A percentile compares a stretch with the other conserved stretches of the same genome.
phyloP scores from a whole-genome alignment of 2,888 invertebrate species.

The Clepsis dumicolana region DNA sequence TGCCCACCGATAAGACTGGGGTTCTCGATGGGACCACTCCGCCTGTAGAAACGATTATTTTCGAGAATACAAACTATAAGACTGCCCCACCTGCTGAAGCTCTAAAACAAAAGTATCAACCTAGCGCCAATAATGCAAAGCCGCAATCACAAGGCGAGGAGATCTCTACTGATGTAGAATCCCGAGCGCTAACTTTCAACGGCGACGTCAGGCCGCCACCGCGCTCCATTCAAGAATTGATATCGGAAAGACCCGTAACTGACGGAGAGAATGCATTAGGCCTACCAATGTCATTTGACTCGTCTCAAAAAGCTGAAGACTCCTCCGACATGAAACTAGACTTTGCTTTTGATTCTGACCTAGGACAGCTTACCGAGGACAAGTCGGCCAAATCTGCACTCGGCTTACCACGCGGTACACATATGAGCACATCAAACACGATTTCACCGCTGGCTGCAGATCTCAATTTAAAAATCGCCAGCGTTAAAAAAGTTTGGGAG shows the following conservation, averaged over 20 bases:
- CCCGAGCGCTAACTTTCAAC: conserved; percentile 70
- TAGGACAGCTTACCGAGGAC: conserved; percentile 91
- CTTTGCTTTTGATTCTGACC: conserved; percentile 95
- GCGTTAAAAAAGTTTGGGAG: conserved; percentile 96
- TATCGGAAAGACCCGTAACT: conserved; percentile 70
- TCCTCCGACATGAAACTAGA: conserved; percentile 96
- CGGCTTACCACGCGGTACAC: conserved; percentile 86
- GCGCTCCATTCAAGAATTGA: conserved; percentile 79
- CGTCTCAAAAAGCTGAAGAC: conserved; percentile 88
- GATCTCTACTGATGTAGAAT: conserved; percentile 82
- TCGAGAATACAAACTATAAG: conserved; percentile 96
- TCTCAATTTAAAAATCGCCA: conserved; percentile 96
- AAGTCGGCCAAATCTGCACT: conserved; percentile 83
- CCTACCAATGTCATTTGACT: conserved; percentile 89
- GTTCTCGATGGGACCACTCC: conserved; percentile 91
- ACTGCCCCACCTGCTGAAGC: conserved; percentile 89
- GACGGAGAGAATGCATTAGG: conserved; percentile 81
- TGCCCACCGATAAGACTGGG: conserved; percentile 81
- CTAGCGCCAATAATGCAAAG: conserved; percentile 73
- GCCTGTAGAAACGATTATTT: conserved; percentile 95
- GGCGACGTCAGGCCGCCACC: conserved; percentile 78
- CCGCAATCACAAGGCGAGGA: conserved; percentile 76
- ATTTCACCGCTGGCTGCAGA: conserved; percentile 95
- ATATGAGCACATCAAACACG: conserved; percentile 88
- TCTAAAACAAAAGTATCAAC: conserved; percentile 88